A percentile compares a stretch with the other conserved stretches of the same genome.
These are phyloP conservation scores for Apeltes quadracus DNA, from an alignment of 2,113 vertebrate species.

Conservation along the genomic window DNA sequence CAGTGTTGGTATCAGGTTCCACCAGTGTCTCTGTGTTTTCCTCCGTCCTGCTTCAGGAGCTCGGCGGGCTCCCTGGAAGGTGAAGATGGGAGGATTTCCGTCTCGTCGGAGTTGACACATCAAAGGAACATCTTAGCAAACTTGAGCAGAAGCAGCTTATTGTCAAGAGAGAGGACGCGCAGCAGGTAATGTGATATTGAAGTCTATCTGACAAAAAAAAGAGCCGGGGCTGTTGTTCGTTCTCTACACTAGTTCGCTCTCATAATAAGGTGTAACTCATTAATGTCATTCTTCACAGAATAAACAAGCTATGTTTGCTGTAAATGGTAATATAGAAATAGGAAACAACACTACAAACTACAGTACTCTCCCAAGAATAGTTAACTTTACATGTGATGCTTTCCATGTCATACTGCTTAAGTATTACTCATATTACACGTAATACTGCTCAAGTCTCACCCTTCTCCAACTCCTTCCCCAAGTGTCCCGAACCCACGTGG, in stretches of 20 bases:
- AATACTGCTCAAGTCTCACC: not conserved
- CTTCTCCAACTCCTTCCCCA: not conserved
- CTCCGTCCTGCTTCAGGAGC: constrained; percentile 50
- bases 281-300: constrained; percentile 10
- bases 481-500: constrained; percentile 9
- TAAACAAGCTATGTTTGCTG: constrained; percentile 10
- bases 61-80: constrained; percentile 31
- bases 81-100: constrained; percentile 48
- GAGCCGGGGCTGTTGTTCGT: constrained; percentile 6
- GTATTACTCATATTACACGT: not conserved
- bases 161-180: constrained; percentile 24
- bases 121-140: constrained; percentile 41
- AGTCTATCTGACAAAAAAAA: not conserved
- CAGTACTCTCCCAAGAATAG: not conserved
- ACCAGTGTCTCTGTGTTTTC: constrained; percentile 32
- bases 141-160: constrained; percentile 18
- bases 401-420: not conserved
- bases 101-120: constrained; percentile 31
- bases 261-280: constrained; percentile 8
- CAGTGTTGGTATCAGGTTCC: constrained; percentile 68
- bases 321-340: not conserved
- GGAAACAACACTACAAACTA: not conserved
- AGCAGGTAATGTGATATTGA: constrained; percentile 62
- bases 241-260: not conserved
- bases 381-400: not conserved